phyloP scores from a whole-genome alignment of 2,113 vertebrate species.

The Cavia porcellus region DNA sequence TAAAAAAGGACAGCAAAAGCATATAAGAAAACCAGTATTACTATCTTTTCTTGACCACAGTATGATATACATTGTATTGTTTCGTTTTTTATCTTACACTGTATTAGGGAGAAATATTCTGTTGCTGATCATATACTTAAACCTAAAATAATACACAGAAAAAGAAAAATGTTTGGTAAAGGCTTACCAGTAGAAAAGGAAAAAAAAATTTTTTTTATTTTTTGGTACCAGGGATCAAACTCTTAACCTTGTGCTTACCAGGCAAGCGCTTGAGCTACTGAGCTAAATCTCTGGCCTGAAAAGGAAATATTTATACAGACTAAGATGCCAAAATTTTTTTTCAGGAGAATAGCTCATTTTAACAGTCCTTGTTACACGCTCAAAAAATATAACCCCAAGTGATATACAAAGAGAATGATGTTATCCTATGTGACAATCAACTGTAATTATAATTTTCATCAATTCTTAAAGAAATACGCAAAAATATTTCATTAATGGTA shows the following conservation, averaged over 20 bases:
- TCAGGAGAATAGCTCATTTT: neutral
- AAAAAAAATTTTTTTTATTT: neutral
- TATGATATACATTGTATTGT: neutral
- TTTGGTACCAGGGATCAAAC: no score
- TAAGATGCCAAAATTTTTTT: slow-evolving; percentile 15
- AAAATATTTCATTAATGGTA: slow-evolving; percentile 24
- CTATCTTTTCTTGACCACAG: neutral
- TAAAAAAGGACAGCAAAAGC: slow-evolving; percentile 20
- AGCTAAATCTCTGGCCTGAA: no score
- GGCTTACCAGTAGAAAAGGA: neutral
- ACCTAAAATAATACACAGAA: neutral
- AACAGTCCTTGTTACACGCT: neutral
- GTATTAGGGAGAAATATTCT: neutral
- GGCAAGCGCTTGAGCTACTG: no score
- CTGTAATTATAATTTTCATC: neutral
- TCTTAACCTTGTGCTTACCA: no score
- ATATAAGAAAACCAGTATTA: neutral
- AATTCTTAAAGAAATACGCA: neutral
- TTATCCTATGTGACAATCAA: slow-evolving; percentile 12
- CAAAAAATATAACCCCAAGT: slow-evolving; percentile 35
- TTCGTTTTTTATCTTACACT: neutral
- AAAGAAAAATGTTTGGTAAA: neutral
- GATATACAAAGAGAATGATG: slow-evolving; percentile 20
- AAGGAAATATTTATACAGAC: neutral
- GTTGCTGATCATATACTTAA: slow-evolving; percentile 31